A percentile compares a stretch with the other conserved stretches of the same genome.
Conservation (phyloP, 2,888 invertebrate species). For the Anoplius nigerrimus region DNA sequence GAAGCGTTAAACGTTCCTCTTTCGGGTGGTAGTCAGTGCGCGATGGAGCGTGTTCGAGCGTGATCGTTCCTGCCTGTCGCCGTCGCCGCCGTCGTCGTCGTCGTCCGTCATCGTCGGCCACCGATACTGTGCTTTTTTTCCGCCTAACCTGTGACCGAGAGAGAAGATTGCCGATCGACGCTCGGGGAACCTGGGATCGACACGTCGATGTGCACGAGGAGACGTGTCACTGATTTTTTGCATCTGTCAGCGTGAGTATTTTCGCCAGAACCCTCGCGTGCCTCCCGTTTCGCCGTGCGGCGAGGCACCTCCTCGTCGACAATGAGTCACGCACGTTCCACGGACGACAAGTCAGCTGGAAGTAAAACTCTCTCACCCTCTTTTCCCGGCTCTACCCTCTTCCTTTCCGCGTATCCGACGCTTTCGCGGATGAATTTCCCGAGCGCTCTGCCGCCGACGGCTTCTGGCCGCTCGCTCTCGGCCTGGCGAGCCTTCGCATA, state of each 20-base stretch:
- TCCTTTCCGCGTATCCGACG: too few relatives aligned
- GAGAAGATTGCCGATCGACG: neutral
- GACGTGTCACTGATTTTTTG: conserved; percentile 41
- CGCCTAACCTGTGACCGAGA: neutral
- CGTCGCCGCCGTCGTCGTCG: conserved; percentile 11
- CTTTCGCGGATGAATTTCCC: too few relatives aligned
- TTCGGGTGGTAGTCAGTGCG: conserved; percentile 16
- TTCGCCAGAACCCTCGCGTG: conserved; percentile 9
- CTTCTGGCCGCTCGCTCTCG: too few relatives aligned
- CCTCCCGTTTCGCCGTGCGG: conserved; percentile 2
- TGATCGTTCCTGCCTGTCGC: conserved; percentile 15
- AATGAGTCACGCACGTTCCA: conserved; percentile 46
- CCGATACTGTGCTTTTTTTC: too few relatives aligned
- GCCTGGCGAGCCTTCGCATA: too few relatives aligned
- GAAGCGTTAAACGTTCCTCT: conserved; percentile 4
- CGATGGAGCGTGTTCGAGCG: conserved; percentile 35
- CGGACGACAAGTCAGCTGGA: conserved; percentile 46
- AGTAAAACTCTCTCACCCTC: conserved; percentile 18
- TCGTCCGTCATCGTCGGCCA: conserved; percentile 4
- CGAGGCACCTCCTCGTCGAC: conserved; percentile 19
- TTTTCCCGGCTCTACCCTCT: neutral
- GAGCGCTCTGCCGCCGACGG: too few relatives aligned
- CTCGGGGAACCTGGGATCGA: too few relatives aligned
- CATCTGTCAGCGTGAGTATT: conserved; percentile 52
- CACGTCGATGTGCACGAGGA: conserved; percentile 55